A percentile compares a stretch with the other conserved stretches of the same genome.
These are phyloP conservation scores for Latrodectus hesperus DNA, from an alignment of 2,888 invertebrate species.

Conservation along the genomic window DNA sequence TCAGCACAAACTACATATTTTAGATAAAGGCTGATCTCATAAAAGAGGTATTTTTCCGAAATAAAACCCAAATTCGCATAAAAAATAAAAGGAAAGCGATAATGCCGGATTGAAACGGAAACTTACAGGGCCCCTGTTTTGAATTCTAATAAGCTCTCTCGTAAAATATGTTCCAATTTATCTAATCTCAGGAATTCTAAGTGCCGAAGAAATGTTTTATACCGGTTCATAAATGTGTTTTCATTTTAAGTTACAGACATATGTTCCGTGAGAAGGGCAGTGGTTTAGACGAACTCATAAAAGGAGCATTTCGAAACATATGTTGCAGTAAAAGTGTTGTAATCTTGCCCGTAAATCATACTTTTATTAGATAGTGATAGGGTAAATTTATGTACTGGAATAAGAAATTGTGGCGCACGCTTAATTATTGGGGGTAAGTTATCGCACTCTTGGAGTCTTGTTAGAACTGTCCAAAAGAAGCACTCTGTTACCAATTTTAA, in stretches of 20 bases:
- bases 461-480: no score
- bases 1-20: no score
- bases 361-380: neutral
- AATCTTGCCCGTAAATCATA: neutral
- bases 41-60: no score
- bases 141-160: neutral
- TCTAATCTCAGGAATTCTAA: neutral
- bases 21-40: no score
- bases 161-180: constrained; percentile 1
- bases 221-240: neutral
- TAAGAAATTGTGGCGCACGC: no score
- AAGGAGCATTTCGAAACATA: neutral
- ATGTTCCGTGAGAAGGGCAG: neutral
- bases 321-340: neutral
- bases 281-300: neutral
- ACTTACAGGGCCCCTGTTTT: no score
- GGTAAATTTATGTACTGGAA: neutral
- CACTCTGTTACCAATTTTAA: no score
- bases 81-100: no score
- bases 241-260: neutral
- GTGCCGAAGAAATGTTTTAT: neutral
- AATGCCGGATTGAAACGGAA: no score
- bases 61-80: no score
- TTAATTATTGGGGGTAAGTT: no score
- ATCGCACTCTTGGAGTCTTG: no score